phyloP scores from a whole-genome alignment of 1,140 invertebrate genomes.

The Tetranychus urticae region DNA sequence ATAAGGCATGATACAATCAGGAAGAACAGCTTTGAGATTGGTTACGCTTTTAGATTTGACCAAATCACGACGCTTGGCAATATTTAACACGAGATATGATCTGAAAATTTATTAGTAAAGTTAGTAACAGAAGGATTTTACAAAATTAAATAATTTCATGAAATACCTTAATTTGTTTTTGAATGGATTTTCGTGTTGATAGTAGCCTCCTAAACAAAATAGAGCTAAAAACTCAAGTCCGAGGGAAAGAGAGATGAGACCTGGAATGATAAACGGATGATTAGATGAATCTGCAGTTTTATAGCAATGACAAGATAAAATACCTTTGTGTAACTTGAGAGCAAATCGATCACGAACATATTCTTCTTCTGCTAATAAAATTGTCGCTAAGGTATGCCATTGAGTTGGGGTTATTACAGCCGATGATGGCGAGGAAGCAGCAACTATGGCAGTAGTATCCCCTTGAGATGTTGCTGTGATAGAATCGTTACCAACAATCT shows the following conservation, averaged over 20 bases:
- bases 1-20: constrained; percentile 88
- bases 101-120: neutral
- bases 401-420: constrained; percentile 6
- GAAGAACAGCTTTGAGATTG: constrained; percentile 24
- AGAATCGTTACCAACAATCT: constrained; percentile 20
- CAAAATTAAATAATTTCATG: neutral
- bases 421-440: constrained; percentile 3
- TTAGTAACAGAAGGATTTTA: neutral
- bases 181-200: constrained; percentile 6
- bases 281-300: neutral
- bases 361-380: constrained; percentile 5
- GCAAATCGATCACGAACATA: constrained; percentile 63
- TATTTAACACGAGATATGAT: constrained; percentile 43
- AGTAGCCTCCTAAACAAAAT: constrained; percentile 48
- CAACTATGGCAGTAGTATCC: neutral
- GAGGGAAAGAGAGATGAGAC: constrained; percentile 31
- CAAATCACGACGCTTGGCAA: constrained; percentile 68
- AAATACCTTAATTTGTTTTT: constrained; percentile 6
- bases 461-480: neutral
- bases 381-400: constrained; percentile 8
- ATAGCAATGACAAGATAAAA: neutral
- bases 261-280: neutral
- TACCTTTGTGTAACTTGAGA: constrained; percentile 68
- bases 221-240: constrained; percentile 92
- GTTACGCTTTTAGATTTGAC: constrained; percentile 32